Evolutionary conservation across 2,888 invertebrate genomes (phyloP).

Genomic region (Oligia strigilis): DNA sequence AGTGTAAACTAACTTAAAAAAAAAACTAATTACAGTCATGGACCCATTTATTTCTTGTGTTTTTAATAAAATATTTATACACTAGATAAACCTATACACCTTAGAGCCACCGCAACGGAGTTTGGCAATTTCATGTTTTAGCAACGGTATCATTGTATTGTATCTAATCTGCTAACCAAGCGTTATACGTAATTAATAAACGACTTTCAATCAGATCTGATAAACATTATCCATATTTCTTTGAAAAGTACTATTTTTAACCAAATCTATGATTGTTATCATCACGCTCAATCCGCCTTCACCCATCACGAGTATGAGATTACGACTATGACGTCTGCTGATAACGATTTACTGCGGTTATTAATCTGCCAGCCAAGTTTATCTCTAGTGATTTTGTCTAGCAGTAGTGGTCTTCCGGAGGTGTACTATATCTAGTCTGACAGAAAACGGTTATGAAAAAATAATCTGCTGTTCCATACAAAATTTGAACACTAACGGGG

Average conservation of each 20-base stretch:
- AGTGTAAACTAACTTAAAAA: no score
- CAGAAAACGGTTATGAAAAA: not conserved
- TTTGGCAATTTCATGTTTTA: not conserved
- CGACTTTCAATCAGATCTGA: not conserved
- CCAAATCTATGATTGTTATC: not conserved
- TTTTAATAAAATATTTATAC: no score
- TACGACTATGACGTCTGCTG: not conserved
- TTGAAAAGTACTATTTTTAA: not conserved
- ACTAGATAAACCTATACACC: no score
- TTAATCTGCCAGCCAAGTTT: not conserved
- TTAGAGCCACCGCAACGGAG: no score
- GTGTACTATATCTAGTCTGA: not conserved
- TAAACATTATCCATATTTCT: slow-evolving; percentile 5
- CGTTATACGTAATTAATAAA: not conserved
- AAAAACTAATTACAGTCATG: no score
- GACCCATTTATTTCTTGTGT: no score
- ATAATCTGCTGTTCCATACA: not conserved
- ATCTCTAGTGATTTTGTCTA: not conserved
- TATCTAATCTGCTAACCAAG: not conserved
- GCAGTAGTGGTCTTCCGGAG: no score
- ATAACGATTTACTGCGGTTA: not conserved
- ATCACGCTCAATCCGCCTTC: not conserved
- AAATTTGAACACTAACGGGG: not conserved
- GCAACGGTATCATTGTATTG: not conserved
- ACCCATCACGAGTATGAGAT: not conserved